These are phyloP conservation scores for Eumaeus atala DNA, from an alignment of 1,140 invertebrate genomes.

Conservation along the genomic window DNA sequence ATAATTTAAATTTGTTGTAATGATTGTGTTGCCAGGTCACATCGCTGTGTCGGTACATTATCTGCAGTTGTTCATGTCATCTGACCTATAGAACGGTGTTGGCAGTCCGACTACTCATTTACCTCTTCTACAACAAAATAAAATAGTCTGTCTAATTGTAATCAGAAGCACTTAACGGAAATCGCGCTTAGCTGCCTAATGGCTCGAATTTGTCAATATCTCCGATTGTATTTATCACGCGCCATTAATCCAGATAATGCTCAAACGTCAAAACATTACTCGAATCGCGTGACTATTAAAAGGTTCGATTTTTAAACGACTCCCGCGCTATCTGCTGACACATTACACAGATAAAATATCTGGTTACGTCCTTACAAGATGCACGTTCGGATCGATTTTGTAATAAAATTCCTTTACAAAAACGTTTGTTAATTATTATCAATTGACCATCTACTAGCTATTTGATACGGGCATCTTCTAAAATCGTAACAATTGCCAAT, in stretches of 20 bases:
- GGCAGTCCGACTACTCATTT: too few species aligned
- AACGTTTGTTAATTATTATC: too few species aligned
- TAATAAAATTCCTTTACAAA: too few species aligned
- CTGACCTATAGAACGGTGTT: too few species aligned
- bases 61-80: too few species aligned
- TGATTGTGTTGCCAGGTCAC: too few species aligned
- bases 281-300: conserved; percentile 59
- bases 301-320: conserved; percentile 57
- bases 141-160: neutral
- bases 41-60: too few species aligned
- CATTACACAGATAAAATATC: conserved; percentile 38
- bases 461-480: too few species aligned
- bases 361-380: conserved; percentile 6
- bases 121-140: too few species aligned
- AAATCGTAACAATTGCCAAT: too few species aligned
- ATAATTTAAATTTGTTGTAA: too few species aligned
- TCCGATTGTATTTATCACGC: conserved; percentile 40
- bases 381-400: neutral
- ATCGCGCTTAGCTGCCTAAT: conserved; percentile 33
- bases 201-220: conserved; percentile 54
- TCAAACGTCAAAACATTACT: conserved; percentile 52
- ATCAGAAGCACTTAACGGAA: conserved; percentile 32
- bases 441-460: too few species aligned
- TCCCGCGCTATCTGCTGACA: conserved; percentile 48
- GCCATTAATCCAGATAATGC: conserved; percentile 55